Conservation (phyloP, 2,888 invertebrate genomes). For the Agrochola lota region DNA sequence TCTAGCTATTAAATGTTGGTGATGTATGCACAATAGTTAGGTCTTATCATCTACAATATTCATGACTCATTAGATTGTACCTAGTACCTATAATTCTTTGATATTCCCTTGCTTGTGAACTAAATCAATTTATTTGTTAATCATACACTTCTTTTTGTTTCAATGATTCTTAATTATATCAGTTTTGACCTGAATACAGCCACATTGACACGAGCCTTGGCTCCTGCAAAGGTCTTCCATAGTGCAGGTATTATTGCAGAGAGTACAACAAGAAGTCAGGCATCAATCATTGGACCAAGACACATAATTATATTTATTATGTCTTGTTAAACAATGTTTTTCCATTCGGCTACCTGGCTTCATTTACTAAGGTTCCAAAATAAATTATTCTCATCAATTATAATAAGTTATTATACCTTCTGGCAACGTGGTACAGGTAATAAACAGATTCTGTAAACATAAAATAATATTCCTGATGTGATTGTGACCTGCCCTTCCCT, state of each 20-base stretch:
- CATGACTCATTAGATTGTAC: not conserved
- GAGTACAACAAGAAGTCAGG: not conserved
- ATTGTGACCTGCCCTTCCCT: not conserved
- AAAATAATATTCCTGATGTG: slow-evolving; percentile 10
- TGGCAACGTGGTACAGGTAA: not conserved
- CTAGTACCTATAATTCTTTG: not conserved
- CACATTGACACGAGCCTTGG: not conserved
- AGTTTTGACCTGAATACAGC: not conserved
- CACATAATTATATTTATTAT: not conserved
- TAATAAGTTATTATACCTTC: not conserved
- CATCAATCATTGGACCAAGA: not conserved
- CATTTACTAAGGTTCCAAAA: not conserved
- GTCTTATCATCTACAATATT: slow-evolving; percentile 11
- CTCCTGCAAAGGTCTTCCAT: not conserved
- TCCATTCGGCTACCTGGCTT: not conserved
- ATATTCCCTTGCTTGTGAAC: not conserved
- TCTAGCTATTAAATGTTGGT: not conserved
- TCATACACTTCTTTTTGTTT: not conserved
- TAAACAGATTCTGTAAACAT: not conserved
- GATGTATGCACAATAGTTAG: not conserved
- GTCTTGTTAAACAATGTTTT: not conserved
- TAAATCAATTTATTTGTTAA: slow-evolving; percentile 18
- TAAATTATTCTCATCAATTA: not conserved
- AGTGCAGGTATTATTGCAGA: not conserved
- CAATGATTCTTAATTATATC: not conserved